Evolutionary conservation across 2,888 invertebrate species (phyloP).

Genomic region (Agrotis puta): DNA sequence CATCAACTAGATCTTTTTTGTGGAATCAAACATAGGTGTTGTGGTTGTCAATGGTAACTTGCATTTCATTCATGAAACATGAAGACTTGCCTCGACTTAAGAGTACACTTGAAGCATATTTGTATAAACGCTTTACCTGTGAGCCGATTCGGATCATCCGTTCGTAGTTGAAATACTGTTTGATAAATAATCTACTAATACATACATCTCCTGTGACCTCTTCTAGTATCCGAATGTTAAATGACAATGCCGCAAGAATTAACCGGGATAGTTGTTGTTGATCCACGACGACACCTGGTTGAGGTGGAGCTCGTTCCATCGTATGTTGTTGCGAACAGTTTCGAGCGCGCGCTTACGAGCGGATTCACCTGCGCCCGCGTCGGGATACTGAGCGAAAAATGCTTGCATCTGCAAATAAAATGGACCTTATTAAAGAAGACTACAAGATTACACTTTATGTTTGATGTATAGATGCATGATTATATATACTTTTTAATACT

Average conservation of each 20-base stretch:
- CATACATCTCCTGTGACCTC: not conserved
- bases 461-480: no score
- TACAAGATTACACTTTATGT: not conserved
- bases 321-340: slow-evolving; percentile 94
- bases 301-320: slow-evolving; percentile 93
- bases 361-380: slow-evolving; percentile 96
- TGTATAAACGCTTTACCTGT: not conserved
- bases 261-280: slow-evolving; percentile 47
- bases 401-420: slow-evolving; percentile 92
- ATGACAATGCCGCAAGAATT: not conserved
- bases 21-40: not conserved
- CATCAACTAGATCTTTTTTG: not conserved
- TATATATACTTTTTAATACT: no score
- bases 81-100: not conserved
- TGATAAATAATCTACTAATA: not conserved
- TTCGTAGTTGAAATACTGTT: not conserved
- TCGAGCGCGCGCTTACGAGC: slow-evolving; percentile 94
- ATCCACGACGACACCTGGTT: slow-evolving; percentile 92
- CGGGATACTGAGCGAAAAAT: slow-evolving; percentile 95
- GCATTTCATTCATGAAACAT: not conserved
- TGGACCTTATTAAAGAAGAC: not conserved
- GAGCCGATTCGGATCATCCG: not conserved
- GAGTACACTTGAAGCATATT: not conserved
- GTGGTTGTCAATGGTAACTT: not conserved
- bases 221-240: not conserved